Base-by-base conservation (phyloP, 2,888 invertebrate species). In the Blastobasis adustella region DNA sequence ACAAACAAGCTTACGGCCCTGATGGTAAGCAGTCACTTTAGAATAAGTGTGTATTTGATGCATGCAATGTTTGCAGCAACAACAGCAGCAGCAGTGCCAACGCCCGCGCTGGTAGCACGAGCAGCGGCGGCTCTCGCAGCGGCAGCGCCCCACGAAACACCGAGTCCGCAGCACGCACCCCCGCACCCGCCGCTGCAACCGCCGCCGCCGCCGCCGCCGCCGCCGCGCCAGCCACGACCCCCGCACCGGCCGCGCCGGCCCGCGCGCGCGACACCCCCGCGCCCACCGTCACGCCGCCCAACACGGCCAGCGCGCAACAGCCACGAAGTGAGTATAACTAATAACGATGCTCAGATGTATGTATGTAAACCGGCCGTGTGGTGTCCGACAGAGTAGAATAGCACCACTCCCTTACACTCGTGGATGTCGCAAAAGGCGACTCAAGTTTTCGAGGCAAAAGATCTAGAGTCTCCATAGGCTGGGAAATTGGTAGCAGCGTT, bases 101-200 rank as follows among this genome's bases (percentile, higher is more conserved):
- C 52, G 66, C 70, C 3, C 78, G 84, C 79, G 0, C 71, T 79
- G 1, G 76, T 71, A 10, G 42, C 0, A 77, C 79, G 51, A 79
- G 80, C 45, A 71, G 73, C 45, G 83, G 67, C 51, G 84, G 89
- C 56, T 89, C 90, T 6, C 89, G 91, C 48, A 83, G 88, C 1
- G 79, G 83, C 48, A 84, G 83, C 46, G 82, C 82, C 0, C 76
- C 85, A 5, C 79, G 80, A 54, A 68, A 65, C 36, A 71, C 70
- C 1, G 74, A 69, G 52, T 49, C 71, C 52, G 49, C 63, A 6
- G 47, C 55, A 52, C 64, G 60, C 50, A 47, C 58, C 58, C 56
- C 60, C 36, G 60, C 8, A 39, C 46, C 6, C 48, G 50, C 62
- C 1, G 66, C n/a, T n/a, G n/a, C n/a, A n/a, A n/a, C 63, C 43